Percentiles rank a stretch among this genome's conserved stretches.
Evolutionary conservation across 1,140 invertebrate species (phyloP).

Genomic region (Heliconius congener): DNA sequence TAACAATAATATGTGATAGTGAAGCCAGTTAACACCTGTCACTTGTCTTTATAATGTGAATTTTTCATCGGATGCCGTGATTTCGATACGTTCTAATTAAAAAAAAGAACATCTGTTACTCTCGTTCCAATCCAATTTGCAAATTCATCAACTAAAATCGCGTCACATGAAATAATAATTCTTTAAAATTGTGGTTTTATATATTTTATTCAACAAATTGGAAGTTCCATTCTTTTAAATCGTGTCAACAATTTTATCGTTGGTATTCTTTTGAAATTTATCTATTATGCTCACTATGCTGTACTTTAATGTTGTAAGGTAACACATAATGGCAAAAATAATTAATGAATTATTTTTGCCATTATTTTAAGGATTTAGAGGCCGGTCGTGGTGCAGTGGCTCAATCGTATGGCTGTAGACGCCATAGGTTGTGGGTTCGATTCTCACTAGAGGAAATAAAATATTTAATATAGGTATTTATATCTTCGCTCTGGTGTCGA

Average conservation of each 20-base stretch:
- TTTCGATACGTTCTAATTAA: slow-evolving; percentile 25
- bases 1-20: neutral
- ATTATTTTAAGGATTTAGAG: no score
- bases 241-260: neutral
- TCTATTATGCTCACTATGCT: neutral
- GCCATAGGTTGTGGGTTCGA: no score
- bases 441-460: no score
- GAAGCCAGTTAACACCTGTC: neutral
- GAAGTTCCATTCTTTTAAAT: neutral
- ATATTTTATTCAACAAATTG: slow-evolving; percentile 11
- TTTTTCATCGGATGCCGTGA: slow-evolving; percentile 16
- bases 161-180: slow-evolving; percentile 10
- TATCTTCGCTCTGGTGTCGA: no score
- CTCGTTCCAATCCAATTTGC: slow-evolving; percentile 26
- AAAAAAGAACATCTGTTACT: slow-evolving; percentile 22
- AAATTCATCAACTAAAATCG: slow-evolving; percentile 30
- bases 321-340: neutral
- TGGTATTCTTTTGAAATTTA: neutral
- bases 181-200: slow-evolving; percentile 1
- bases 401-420: no score
- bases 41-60: slow-evolving; percentile 9
- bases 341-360: no score
- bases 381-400: no score
- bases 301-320: neutral
- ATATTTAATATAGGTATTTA: no score